Percentiles rank a stretch among this genome's conserved stretches.
These are phyloP conservation scores for Poeciliopsis gracilis DNA, from an alignment of 2,797 vertebrate species.

Conservation along the genomic window DNA sequence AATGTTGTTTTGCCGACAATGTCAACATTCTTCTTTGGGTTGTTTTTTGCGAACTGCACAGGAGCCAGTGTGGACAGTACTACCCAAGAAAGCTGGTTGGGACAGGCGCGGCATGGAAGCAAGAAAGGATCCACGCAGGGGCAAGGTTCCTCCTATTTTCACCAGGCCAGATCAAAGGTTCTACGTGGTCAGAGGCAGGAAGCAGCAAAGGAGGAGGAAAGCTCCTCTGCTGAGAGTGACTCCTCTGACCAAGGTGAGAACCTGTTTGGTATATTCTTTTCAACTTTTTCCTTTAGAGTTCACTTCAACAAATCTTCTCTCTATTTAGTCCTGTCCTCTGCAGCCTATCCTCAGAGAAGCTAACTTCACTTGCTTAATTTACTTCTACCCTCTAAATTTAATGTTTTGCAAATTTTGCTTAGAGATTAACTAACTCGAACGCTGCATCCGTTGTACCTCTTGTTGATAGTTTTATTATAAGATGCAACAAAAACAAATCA, in stretches of 20 bases:
- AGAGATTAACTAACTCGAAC: background rate
- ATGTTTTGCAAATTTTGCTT: background rate
- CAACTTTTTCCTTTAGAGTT: background rate
- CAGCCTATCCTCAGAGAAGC: background rate
- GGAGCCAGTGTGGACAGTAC: conserved; percentile 81
- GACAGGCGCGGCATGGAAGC: conserved; percentile 49
- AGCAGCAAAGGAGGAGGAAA: conserved; percentile 68
- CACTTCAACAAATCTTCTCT: background rate
- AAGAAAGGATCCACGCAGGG: conserved; percentile 61
- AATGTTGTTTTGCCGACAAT: background rate
- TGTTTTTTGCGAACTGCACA: conserved; percentile 46
- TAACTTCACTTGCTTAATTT: background rate
- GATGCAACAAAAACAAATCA: background rate
- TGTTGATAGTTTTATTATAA: background rate
- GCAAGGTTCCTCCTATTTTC: conserved; percentile 57
- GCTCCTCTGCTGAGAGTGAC: conserved; percentile 76
- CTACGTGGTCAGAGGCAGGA: conserved; percentile 64
- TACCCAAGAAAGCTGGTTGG: conserved; percentile 74
- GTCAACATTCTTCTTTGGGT: conserved; percentile 12
- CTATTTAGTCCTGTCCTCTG: background rate
- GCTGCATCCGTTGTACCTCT: background rate
- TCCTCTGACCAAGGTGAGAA: conserved; percentile 77
- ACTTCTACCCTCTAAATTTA: background rate
- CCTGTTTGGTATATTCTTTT: background rate
- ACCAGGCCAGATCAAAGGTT: conserved; percentile 57